A percentile compares a stretch with the other conserved stretches of the same genome.
Evolutionary conservation across 2,888 invertebrate species (phyloP).

Genomic region (Himalopsyche anomala): DNA sequence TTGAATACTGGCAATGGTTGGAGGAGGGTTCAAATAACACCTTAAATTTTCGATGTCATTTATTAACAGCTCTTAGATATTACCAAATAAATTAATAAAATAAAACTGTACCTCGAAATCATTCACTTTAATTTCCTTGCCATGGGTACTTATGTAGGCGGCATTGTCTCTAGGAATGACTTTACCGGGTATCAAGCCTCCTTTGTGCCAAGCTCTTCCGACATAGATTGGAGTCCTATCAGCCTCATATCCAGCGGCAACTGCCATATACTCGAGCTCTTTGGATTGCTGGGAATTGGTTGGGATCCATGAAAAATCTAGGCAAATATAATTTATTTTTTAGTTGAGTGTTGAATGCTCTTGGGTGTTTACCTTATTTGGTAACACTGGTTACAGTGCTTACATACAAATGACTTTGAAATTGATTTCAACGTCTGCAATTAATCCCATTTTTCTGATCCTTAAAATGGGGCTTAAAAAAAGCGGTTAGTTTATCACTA

Average conservation of each 20-base stretch:
- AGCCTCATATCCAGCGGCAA: constrained; percentile 72
- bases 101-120: constrained; percentile 72
- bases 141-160: constrained; percentile 72
- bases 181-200: constrained; percentile 73
- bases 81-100: neutral
- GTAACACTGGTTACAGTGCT: too few species aligned
- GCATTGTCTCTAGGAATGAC: constrained; percentile 71
- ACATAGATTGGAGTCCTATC: constrained; percentile 73
- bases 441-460: too few species aligned
- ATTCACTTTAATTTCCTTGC: constrained; percentile 73
- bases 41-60: neutral
- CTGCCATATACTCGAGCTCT: constrained; percentile 69
- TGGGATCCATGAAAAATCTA: constrained; percentile 69
- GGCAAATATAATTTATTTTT: neutral
- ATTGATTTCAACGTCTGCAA: too few species aligned
- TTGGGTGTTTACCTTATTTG: too few species aligned
- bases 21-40: too few species aligned
- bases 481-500: too few species aligned
- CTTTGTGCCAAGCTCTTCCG: constrained; percentile 73
- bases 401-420: too few species aligned
- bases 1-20: too few species aligned
- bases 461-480: too few species aligned
- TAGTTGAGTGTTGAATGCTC: too few species aligned
- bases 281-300: constrained; percentile 69
- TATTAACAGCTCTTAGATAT: neutral